Base-by-base conservation (phyloP, 2,113 vertebrate genomes). In the Smithornis capensis region DNA sequence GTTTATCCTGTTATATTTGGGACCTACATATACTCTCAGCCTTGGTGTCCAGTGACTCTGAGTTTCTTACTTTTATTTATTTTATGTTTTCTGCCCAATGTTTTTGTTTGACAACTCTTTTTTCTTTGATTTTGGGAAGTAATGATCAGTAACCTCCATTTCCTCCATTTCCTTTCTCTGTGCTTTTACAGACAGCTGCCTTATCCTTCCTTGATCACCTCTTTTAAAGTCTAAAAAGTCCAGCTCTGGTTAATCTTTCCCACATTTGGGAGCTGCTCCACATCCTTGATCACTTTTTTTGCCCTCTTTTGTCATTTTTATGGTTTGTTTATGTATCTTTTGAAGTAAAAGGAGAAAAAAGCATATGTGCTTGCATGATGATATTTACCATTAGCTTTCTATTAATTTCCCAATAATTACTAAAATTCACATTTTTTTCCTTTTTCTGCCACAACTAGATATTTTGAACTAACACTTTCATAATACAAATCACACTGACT, bases 201-300 rank as follows among this genome's bases (percentile, higher is more conserved):
- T 91, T 77, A 42, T 21, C 9, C 49, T 13, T 68, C 40, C 53
- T 88, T 50, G 31, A 44, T 52, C 7, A 33, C 42, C 14, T 70
- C 25, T 67, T 84, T 87, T 78, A 42, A 22, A 45, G 35, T 25
- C 6, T 75, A n/a, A 81, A 47, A 82, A 2, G 0, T 55, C 25
- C 25, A 63, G 2, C 4, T 82, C 17, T 74, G 2, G 69, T 80
- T 69, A 75, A 62, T 37, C 19, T 63, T 82, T 75, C 23, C 28
- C 16, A 63, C 0, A 0, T 75, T 21, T 4, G 1, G 35, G 74
- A 87, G 8, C 19, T 64, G 5, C 9, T 52, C 29, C 21, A 38
- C 2, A 47, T 19, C 14, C 35, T 68, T 77, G 28, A n/a, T 81
- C 22, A 49, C 14, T 17, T 74, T 83, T 68, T 83, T 82, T 71